Percentiles rank a stretch among this genome's conserved stretches.
phyloP scores from a whole-genome alignment of 2,113 vertebrate genomes.

The Polypterus senegalus region DNA sequence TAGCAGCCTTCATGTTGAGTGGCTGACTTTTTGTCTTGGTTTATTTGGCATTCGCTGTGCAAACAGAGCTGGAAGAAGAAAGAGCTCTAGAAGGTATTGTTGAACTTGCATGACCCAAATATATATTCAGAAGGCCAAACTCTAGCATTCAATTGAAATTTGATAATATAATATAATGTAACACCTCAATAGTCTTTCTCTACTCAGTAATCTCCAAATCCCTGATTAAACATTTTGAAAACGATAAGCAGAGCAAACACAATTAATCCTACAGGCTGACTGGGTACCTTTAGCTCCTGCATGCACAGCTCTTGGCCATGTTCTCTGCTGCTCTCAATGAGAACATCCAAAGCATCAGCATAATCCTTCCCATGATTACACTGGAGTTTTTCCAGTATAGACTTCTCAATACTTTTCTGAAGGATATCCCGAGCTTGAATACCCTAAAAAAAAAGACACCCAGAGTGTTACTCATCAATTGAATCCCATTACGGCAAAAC shows the following conservation, averaged over 20 bases:
- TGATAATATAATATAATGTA: too few relatives aligned
- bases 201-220: neutral
- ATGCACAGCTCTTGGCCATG: constrained; percentile 86
- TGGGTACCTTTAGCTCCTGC: constrained; percentile 88
- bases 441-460: constrained; percentile 48
- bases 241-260: neutral
- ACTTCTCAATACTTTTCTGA: constrained; percentile 83
- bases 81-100: too few relatives aligned
- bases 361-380: constrained; percentile 85
- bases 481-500: too few relatives aligned
- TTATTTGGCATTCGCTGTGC: too few relatives aligned
- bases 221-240: neutral
- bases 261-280: neutral
- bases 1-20: too few relatives aligned
- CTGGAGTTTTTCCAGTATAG: constrained; percentile 86
- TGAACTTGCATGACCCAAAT: too few relatives aligned
- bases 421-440: constrained; percentile 80
- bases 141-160: too few relatives aligned
- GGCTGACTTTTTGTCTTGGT: too few relatives aligned
- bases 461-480: neutral
- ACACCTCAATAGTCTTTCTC: too few relatives aligned
- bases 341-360: constrained; percentile 76
- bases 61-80: too few relatives aligned
- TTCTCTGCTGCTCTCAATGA: constrained; percentile 88
- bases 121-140: too few relatives aligned